Base-by-base conservation (phyloP, 2,888 invertebrate species). In the Standfussiana lucernea region DNA sequence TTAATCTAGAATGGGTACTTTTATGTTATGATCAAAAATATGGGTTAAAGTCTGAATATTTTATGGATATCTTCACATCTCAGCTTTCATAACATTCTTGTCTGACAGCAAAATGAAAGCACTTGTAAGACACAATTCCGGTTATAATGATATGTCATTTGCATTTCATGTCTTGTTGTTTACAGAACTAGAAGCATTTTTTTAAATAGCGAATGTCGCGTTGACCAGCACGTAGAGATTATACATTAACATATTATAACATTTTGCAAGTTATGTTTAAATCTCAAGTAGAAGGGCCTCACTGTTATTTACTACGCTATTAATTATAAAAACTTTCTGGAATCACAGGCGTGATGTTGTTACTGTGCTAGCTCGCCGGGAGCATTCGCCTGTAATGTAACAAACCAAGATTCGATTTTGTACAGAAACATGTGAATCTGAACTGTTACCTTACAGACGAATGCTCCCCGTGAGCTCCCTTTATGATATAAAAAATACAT, bases 1-100 rank as follows among this genome's bases (percentile, higher is more conserved):
- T 67, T 62, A 72, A 72, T 59, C 56, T 56, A 67, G 67, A 61
- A 40, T 62, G 15, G 35, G 10, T n/a, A 32, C 2, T 80, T 72
- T 66, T 28, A 72, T 37, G 28, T 10, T 72, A 15, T 37, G 45
- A n/a, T 72, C 13, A 32, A 80, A 59, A 50, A 53, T 40, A 42
- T 24, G 35, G 6, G 11, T 15, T 4, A 3, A 53, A 7, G 2
- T 7, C 7, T 42, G 45, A 45, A n/a, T 5, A 53, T n/a, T 24
- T 7, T 13, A 28, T 18, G 35, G 32, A n/a, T 40, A 24, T n/a
- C 21, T 21, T 45, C 24, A 15, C 32, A 71, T 37, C 7, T 71
- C 4, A 56, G 32, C 15, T 24, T 40, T 35, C 18, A 40, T 6
- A 40, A 11, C 1, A 64, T 35, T 10, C 0, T 45, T 35, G 3